Evolutionary conservation across 2,113 vertebrate species (phyloP).

Genomic region (Epinephelus lanceolatus): DNA sequence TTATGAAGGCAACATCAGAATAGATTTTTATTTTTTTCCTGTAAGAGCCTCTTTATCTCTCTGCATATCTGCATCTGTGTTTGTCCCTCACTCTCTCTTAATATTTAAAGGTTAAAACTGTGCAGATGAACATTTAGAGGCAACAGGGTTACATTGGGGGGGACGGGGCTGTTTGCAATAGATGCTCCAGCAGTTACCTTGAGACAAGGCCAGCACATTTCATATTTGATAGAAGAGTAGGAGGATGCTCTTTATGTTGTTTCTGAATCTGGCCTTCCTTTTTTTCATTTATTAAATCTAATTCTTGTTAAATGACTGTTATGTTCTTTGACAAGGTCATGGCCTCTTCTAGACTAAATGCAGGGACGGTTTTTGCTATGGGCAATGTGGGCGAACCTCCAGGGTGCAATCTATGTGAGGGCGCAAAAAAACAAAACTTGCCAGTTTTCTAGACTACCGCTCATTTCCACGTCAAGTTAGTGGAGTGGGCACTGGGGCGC

Average conservation of each 20-base stretch:
- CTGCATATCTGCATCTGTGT: background rate
- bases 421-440: too few species aligned
- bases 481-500: too few species aligned
- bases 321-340: conserved; percentile 64
- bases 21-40: background rate
- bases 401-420: too few species aligned
- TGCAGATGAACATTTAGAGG: conserved; percentile 3
- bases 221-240: conserved; percentile 38
- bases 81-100: conserved; percentile 4
- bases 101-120: conserved; percentile 30
- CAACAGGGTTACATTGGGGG: conserved; percentile 7
- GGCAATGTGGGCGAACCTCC: too few species aligned
- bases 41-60: conserved; percentile 6
- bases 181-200: conserved; percentile 58
- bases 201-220: conserved; percentile 56
- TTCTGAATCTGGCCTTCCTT: conserved; percentile 57
- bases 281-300: conserved; percentile 45
- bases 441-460: too few species aligned
- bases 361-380: background rate
- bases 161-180: conserved; percentile 36
- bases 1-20: conserved; percentile 6
- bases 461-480: too few species aligned
- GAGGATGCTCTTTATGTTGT: conserved; percentile 44
- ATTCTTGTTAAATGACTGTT: conserved; percentile 53
- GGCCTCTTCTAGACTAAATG: conserved; percentile 34